Conservation (phyloP, 2,888 invertebrate species). For the Drosophila niveifrons region DNA sequence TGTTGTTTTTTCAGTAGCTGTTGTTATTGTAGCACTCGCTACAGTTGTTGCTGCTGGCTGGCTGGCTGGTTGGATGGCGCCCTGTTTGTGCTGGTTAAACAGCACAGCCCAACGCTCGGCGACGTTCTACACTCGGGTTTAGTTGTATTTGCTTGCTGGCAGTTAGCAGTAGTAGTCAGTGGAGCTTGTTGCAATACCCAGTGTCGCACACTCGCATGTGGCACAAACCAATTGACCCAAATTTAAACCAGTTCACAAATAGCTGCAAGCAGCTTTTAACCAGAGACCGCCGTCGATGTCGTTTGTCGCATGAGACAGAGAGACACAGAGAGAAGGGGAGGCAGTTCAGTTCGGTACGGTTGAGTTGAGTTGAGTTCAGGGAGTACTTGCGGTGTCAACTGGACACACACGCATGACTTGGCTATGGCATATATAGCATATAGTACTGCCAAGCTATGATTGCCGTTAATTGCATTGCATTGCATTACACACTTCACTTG, state of each 20-base stretch:
- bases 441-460: constrained; percentile 14
- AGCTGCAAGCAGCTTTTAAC: constrained; percentile 72
- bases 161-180: constrained; percentile 14
- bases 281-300: constrained; percentile 21
- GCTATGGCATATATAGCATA: neutral
- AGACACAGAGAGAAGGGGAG: neutral
- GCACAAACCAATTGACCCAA: constrained; percentile 79
- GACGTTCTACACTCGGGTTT: constrained; percentile 38
- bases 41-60: constrained; percentile 11
- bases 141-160: constrained; percentile 34
- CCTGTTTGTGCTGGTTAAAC: constrained; percentile 40
- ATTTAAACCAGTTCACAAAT: constrained; percentile 76
- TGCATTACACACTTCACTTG: constrained; percentile 57
- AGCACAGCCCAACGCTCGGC: constrained; percentile 31
- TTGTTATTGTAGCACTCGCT: constrained; percentile 26
- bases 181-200: constrained; percentile 31
- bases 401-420: constrained; percentile 15
- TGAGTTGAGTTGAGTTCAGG: neutral
- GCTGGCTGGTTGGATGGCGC: neutral
- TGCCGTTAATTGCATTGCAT: constrained; percentile 69
- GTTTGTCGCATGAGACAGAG: constrained; percentile 16
- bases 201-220: constrained; percentile 50
- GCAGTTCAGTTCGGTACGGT: constrained; percentile 10
- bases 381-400: constrained; percentile 1
- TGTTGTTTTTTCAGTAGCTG: constrained; percentile 12